Percentiles rank a stretch among this genome's conserved stretches.
Conservation (phyloP, 2,797 vertebrate genomes). For the Pyrrhura leucotis region DNA sequence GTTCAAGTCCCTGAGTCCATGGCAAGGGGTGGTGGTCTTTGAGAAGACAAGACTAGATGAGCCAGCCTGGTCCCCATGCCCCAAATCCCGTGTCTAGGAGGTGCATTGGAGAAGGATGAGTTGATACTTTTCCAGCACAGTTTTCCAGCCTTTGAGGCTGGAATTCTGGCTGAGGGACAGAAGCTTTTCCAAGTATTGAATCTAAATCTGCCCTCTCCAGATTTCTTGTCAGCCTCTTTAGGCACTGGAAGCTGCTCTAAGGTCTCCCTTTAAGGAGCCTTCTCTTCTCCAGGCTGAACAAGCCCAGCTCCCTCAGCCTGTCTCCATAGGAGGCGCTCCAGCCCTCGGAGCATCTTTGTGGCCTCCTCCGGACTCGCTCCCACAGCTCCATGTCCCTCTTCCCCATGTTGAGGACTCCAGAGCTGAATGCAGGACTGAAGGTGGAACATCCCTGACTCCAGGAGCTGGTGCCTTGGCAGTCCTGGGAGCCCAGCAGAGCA, state of each 20-base stretch:
- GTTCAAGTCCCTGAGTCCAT: rapidly evolving
- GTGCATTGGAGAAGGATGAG: background rate
- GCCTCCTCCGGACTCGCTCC: background rate
- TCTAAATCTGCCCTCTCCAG: background rate
- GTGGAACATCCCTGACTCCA: no score
- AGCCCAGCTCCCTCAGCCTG: background rate
- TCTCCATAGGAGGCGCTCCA: background rate
- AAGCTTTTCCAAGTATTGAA: background rate
- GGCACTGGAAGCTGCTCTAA: background rate
- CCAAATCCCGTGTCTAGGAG: background rate
- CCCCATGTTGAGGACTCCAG: background rate
- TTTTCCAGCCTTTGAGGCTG: background rate
- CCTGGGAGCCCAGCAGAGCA: background rate
- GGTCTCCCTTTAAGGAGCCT: background rate
- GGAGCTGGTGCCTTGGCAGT: background rate
- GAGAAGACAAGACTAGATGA: background rate
- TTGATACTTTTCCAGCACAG: rapidly evolving
- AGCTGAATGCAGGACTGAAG: background rate
- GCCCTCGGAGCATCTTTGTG: background rate
- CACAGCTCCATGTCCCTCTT: background rate
- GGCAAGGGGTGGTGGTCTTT: no score
- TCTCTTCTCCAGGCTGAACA: background rate
- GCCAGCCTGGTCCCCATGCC: background rate
- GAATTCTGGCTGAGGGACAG: background rate
- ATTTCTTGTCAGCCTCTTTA: background rate